Evolutionary conservation across 2,113 vertebrate species (phyloP).

Genomic region (Perca schrenkii): DNA sequence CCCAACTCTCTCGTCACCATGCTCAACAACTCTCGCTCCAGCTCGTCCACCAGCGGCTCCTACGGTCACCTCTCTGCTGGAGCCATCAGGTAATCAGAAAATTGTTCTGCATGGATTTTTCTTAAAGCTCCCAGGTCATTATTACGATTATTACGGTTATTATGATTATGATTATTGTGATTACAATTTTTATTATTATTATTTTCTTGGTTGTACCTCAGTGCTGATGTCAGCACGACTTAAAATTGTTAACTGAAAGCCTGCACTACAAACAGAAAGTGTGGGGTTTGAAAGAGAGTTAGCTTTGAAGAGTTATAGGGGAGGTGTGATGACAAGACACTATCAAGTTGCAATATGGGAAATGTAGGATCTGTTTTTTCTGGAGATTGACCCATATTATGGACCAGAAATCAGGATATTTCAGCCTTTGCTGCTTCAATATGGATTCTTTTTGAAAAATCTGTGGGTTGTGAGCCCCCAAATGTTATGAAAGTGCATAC

Average conservation of each 20-base stretch:
- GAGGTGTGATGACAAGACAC: background rate
- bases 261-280: background rate
- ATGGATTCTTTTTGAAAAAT: background rate
- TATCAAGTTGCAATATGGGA: background rate
- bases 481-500: background rate
- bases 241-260: background rate
- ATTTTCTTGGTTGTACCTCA: too few species aligned
- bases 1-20: slow-evolving; percentile 97
- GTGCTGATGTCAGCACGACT: too few species aligned
- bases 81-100: slow-evolving; percentile 91
- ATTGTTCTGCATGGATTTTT: background rate
- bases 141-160: background rate
- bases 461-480: background rate
- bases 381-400: background rate
- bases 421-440: background rate
- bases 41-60: slow-evolving; percentile 97
- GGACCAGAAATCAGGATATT: background rate
- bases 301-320: background rate
- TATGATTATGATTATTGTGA: too few species aligned
- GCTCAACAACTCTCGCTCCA: slow-evolving; percentile 98
- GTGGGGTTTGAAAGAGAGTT: background rate
- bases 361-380: background rate
- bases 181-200: too few species aligned
- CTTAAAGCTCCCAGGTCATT: background rate
- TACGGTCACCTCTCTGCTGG: slow-evolving; percentile 98